Conservation (phyloP, 2,113 vertebrate genomes). For the Scomber japonicus region DNA sequence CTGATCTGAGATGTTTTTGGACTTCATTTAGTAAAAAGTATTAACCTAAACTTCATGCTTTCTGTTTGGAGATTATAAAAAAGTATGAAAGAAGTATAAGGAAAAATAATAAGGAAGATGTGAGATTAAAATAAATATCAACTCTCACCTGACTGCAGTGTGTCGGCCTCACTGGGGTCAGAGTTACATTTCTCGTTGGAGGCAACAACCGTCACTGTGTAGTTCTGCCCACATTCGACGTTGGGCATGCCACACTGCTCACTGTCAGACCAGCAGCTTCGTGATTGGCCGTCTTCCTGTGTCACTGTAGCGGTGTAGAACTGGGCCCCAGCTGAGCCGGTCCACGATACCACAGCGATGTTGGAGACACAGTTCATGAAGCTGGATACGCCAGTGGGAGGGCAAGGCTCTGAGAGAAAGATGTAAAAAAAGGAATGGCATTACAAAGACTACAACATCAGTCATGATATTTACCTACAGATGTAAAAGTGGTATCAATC, state of each 20-base stretch:
- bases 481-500: too few species aligned
- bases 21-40: too few species aligned
- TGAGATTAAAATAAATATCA: background rate
- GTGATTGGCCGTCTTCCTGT: conserved; percentile 39
- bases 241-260: conserved; percentile 74
- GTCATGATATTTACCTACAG: too few species aligned
- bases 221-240: conserved; percentile 78
- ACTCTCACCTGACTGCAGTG: conserved; percentile 79
- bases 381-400: conserved; percentile 67
- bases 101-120: background rate
- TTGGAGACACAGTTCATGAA: conserved; percentile 79
- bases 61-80: background rate
- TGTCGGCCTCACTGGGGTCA: conserved; percentile 61
- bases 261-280: conserved; percentile 76
- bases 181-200: conserved; percentile 74
- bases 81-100: background rate
- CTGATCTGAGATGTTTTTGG: too few species aligned
- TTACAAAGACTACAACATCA: too few species aligned
- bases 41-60: too few species aligned
- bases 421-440: background rate
- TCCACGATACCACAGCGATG: conserved; percentile 80
- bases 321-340: conserved; percentile 57
- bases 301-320: conserved; percentile 73
- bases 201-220: conserved; percentile 78
- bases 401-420: conserved; percentile 75